phyloP scores from a whole-genome alignment of 2,797 vertebrate species.

The Galagoides demidoff region DNA sequence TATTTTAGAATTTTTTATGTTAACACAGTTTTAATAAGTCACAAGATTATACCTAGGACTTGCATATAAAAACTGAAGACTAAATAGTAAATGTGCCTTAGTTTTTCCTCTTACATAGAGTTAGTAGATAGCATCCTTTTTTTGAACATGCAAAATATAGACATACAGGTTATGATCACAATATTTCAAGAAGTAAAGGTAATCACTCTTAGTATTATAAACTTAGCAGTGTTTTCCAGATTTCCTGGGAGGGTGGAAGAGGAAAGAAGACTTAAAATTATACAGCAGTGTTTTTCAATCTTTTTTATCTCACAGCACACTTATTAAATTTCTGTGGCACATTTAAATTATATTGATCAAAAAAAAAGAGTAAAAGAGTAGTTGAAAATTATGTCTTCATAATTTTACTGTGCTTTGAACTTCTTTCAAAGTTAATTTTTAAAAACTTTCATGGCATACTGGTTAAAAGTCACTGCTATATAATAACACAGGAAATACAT shows the following conservation, averaged over 20 bases:
- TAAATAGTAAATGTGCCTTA: background rate
- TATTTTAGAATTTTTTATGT: slow-evolving; percentile 41
- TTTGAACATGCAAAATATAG: background rate
- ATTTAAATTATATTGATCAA: too few relatives aligned
- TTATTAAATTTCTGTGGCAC: too few relatives aligned
- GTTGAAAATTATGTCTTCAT: too few relatives aligned
- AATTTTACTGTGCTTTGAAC: too few relatives aligned
- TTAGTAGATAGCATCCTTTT: background rate
- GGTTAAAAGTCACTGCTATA: background rate
- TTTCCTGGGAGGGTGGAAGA: background rate
- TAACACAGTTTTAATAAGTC: background rate
- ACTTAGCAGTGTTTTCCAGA: background rate
- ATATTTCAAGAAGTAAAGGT: slow-evolving; percentile 19
- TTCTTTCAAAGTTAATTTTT: too few relatives aligned
- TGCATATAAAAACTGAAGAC: background rate
- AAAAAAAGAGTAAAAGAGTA: too few relatives aligned
- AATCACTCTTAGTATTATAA: background rate
- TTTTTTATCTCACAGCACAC: too few relatives aligned
- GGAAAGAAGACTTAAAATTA: background rate
- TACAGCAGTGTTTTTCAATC: too few relatives aligned
- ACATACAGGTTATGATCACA: slow-evolving; percentile 15
- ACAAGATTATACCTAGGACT: background rate
- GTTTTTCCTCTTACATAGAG: slow-evolving; percentile 12
- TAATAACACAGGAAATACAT: slow-evolving; percentile 2
- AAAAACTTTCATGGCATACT: too few relatives aligned